These are phyloP conservation scores for Macroramphosus scolopax DNA, from an alignment of 2,797 vertebrate genomes.

Conservation along the genomic window DNA sequence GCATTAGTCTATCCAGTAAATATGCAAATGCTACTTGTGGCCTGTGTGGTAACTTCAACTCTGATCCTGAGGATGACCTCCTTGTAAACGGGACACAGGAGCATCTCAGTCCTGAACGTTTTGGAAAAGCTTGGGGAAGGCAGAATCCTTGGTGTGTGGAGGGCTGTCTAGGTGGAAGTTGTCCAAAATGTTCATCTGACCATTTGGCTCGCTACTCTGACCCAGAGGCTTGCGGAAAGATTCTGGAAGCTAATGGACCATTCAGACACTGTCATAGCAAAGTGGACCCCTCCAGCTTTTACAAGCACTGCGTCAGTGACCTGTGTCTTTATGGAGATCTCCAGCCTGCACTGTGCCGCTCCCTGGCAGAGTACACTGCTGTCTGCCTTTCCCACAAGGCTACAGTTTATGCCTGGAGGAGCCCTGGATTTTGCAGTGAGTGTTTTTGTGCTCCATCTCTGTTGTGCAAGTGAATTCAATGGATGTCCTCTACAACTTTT, in stretches of 20 bases:
- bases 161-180: constrained; percentile 49
- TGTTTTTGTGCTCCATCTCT: constrained; percentile 47
- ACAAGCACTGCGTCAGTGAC: constrained; percentile 61
- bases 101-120: constrained; percentile 30
- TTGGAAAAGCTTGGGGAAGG: constrained; percentile 63
- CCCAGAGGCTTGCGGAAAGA: constrained; percentile 44
- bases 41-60: constrained; percentile 71
- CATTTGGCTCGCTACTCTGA: constrained; percentile 38
- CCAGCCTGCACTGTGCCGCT: constrained; percentile 48
- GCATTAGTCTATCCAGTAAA: constrained; percentile 58
- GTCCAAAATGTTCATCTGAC: constrained; percentile 58
- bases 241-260: constrained; percentile 61
- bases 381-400: constrained; percentile 55
- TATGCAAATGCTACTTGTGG: constrained; percentile 66
- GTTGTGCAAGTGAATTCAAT: constrained; percentile 44
- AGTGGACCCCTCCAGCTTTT: constrained; percentile 57
- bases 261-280: constrained; percentile 66
- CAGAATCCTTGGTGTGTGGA: constrained; percentile 56
- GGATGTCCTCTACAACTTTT: constrained; percentile 50
- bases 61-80: constrained; percentile 61
- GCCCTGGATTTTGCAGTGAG: constrained; percentile 56
- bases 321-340: constrained; percentile 63
- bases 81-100: constrained; percentile 27
- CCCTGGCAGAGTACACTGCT: constrained; percentile 55
- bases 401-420: constrained; percentile 59